Conservation (phyloP, 30 jellyfish, hydroid and myxozoan genomes). For the Chrysaora quinquecirrha region DNA sequence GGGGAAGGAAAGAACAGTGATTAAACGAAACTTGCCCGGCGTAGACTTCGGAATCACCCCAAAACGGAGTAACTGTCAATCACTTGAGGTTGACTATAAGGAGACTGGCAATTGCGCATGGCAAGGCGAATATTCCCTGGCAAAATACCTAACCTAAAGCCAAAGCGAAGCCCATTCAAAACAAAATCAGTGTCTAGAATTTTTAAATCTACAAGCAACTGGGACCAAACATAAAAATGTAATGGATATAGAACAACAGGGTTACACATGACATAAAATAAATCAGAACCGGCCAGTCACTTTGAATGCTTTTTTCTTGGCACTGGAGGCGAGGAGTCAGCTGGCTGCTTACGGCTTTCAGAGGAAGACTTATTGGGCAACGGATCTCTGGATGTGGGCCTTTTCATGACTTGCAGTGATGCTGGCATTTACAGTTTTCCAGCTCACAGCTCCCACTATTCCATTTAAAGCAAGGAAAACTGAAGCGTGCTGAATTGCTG, state of each 20-base stretch:
- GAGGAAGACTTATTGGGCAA: background rate
- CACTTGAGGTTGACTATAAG: background rate
- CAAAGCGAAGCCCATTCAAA: background rate
- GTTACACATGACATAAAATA: background rate
- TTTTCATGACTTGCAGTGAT: background rate
- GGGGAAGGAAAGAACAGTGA: background rate
- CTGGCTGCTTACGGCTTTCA: background rate
- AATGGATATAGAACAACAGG: background rate
- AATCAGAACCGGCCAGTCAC: background rate
- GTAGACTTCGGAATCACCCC: background rate
- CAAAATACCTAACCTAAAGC: background rate
- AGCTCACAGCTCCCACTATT: background rate
- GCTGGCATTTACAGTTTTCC: background rate
- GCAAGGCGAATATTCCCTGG: background rate
- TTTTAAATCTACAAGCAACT: background rate
- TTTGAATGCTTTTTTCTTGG: background rate
- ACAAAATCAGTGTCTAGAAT: background rate
- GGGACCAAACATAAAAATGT: background rate
- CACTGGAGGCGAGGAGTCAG: background rate
- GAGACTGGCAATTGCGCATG: background rate
- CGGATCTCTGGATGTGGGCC: background rate
- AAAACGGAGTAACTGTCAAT: background rate
- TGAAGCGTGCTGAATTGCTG: background rate
- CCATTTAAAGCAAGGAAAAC: background rate
- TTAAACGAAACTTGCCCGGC: background rate